Evolutionary conservation across 2,797 vertebrate species (phyloP), one percentile per base, ranked within the genome.

Genomic region (Alcedo quadribrachys): DNA sequence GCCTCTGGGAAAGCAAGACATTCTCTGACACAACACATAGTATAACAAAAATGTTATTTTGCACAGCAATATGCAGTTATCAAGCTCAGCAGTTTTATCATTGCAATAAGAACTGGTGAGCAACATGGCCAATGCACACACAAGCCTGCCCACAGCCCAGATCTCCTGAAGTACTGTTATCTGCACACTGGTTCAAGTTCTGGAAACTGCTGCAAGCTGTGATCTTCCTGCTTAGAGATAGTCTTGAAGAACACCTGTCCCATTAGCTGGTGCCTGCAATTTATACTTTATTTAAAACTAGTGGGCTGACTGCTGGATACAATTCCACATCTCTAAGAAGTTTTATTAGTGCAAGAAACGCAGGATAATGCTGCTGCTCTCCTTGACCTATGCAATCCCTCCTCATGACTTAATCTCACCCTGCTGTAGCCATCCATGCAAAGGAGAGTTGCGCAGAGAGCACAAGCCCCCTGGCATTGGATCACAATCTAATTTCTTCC

Each of bases 21-120:
- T 0, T 4, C 27, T 33, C 30, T 20, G 55, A 20, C n/a, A 15
- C 51, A n/a, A 2, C 16, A 12, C 5, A 0, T 2, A 12, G 25
- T 50, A 32, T 62, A 12, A 7, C 2, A 0, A 5, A 15, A n/a
- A 2, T 0, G 0, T 4, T 57, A 10, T 4, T 6, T 35, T n/a
- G 22, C 40, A 70, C 21, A 46, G 68, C 18, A 45, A 12, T 0
- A 0, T 30, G 30, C 20, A 48, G 28, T 8, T 11, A 46, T 27
- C 48, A 27, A 10, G 45, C 22, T 51, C 61, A n/a, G 48, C 28
- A 46, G 13, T 21, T 6, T 70, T 9, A 55, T 15, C 35, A 21
- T 3, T 43, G 58, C 57, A 37, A 2, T 10, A 16, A 8, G 42
- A 70, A 45, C 50, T 7, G 28, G 8, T 8, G n/a, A n/a, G 45